A percentile compares a stretch with the other conserved stretches of the same genome.
These are phyloP conservation scores for Drosophila meridionalis DNA, from an alignment of 2,888 invertebrate genomes.

Conservation along the genomic window DNA sequence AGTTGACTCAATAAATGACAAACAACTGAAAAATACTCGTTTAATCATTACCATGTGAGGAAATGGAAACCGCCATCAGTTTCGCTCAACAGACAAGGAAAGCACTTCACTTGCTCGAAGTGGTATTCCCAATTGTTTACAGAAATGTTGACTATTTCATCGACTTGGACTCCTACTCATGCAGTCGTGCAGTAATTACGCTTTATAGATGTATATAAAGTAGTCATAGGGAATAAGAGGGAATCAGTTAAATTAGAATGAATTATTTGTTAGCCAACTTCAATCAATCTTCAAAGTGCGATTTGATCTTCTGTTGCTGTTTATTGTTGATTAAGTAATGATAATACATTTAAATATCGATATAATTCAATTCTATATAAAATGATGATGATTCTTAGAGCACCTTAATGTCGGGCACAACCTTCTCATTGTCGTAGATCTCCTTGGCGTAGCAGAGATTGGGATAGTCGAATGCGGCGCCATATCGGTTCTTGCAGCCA, in stretches of 20 bases:
- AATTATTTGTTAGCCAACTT: neutral
- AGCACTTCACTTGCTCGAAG: too few relatives aligned
- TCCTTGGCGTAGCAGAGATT: conserved; percentile 64
- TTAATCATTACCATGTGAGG: neutral
- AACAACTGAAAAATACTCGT: conserved; percentile 31
- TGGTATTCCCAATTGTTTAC: too few relatives aligned
- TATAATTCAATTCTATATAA: neutral
- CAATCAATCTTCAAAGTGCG: neutral
- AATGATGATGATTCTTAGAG: conserved; percentile 8
- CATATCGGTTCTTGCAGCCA: conserved; percentile 63
- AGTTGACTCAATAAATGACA: conserved; percentile 15
- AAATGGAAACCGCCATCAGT: neutral
- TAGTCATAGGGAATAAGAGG: too few relatives aligned
- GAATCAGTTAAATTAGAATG: too few relatives aligned
- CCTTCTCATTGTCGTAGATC: conserved; percentile 63
- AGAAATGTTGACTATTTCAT: too few relatives aligned
- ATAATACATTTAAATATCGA: neutral
- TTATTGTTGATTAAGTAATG: conserved; percentile 6
- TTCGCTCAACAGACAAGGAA: too few relatives aligned
- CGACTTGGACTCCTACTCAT: too few relatives aligned
- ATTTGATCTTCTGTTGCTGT: neutral
- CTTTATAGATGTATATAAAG: too few relatives aligned
- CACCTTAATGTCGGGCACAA: conserved; percentile 44
- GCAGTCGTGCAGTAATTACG: too few relatives aligned
- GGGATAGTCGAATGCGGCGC: conserved; percentile 62